Conservation (phyloP, 2,113 vertebrate species). For the Pteruthius melanotis region DNA sequence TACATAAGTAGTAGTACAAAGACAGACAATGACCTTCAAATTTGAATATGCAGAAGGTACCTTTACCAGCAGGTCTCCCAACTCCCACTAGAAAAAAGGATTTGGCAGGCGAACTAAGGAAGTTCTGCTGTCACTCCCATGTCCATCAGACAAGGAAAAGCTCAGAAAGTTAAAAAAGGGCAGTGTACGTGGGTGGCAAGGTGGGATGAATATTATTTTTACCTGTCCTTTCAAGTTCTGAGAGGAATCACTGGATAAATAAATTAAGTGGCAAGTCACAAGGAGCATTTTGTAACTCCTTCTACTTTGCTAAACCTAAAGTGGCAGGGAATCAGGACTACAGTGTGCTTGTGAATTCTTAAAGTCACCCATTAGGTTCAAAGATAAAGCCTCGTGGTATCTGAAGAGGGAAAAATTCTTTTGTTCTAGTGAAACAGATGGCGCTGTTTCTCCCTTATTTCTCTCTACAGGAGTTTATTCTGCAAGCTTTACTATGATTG, state of each 20-base stretch:
- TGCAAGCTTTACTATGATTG: not conserved
- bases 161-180: not conserved
- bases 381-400: not conserved
- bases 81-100: not conserved
- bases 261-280: not conserved
- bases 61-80: not conserved
- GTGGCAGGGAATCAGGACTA: not conserved
- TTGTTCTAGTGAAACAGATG: not conserved
- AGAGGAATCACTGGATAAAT: not conserved
- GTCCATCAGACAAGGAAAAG: not conserved
- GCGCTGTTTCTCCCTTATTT: not conserved
- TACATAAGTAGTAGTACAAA: not conserved
- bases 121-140: not conserved
- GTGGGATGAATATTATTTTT: not conserved
- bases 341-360: not conserved
- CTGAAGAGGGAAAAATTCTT: not conserved
- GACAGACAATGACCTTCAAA: not conserved
- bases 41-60: not conserved
- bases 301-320: not conserved
- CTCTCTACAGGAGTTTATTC: not conserved
- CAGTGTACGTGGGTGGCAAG: not conserved
- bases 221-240: not conserved
- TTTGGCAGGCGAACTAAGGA: not conserved
- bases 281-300: not conserved
- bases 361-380: not conserved